Conservation (phyloP, 2,113 vertebrate species). For the Salvelinus alpinus region DNA sequence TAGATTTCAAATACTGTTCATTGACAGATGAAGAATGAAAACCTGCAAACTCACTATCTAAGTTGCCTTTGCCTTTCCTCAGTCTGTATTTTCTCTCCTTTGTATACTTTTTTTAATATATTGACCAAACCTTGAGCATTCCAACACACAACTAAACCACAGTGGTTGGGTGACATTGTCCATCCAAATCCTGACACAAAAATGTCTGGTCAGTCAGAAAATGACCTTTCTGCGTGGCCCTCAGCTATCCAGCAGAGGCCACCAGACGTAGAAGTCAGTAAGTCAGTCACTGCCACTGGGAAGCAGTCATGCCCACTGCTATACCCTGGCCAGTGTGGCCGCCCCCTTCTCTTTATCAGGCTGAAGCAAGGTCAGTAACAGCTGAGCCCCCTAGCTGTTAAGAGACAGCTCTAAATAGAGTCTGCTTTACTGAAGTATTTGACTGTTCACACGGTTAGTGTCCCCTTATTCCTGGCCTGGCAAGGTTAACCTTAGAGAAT, state of each 20-base stretch:
- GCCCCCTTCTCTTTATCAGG: conserved; percentile 30
- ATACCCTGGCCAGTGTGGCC: conserved; percentile 9
- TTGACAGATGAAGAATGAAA: too few relatives aligned
- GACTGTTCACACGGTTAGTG: conserved; percentile 12
- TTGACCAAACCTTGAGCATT: not conserved
- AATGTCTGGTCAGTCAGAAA: conserved; percentile 26
- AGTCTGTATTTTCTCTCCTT: not conserved
- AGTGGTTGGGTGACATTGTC: not conserved
- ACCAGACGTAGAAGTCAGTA: conserved; percentile 44
- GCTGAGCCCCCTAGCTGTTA: conserved; percentile 42
- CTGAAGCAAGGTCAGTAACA: conserved; percentile 54
- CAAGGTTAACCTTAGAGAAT: conserved; percentile 26
- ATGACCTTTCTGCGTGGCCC: conserved; percentile 51
- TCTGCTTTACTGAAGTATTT: conserved; percentile 38
- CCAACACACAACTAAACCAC: not conserved
- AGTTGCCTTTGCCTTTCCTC: too few relatives aligned
- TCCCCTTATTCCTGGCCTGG: not conserved
- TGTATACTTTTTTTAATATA: not conserved
- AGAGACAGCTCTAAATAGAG: conserved; percentile 40
- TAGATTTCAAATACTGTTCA: too few relatives aligned
- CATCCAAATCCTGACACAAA: conserved; percentile 9
- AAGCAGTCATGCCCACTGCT: conserved; percentile 32
- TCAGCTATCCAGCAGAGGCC: conserved; percentile 56
- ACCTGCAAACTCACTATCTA: too few relatives aligned
- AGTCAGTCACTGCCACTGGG: conserved; percentile 22